These are phyloP conservation scores for Ridgeia piscesae DNA, from an alignment of 1,140 invertebrate species.

Conservation along the genomic window DNA sequence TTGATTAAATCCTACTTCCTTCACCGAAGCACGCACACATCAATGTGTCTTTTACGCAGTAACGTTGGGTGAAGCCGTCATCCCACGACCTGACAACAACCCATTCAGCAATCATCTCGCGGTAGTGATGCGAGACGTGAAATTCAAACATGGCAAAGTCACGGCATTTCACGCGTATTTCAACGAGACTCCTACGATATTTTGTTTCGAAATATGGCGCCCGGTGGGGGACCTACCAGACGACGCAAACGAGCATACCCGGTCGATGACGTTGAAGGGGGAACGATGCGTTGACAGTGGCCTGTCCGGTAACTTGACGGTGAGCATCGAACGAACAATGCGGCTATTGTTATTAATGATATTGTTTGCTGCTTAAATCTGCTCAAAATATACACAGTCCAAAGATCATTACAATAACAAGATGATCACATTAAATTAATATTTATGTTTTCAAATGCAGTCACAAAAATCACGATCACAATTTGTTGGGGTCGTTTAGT, in stretches of 20 bases:
- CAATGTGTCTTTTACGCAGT: background rate
- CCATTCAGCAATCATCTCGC: background rate
- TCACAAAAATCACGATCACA: too few relatives aligned
- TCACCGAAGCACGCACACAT: background rate
- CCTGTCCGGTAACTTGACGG: background rate
- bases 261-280: background rate
- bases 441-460: too few relatives aligned
- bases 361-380: background rate
- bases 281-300: background rate
- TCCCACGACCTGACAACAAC: background rate
- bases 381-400: background rate
- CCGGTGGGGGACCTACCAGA: background rate
- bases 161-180: background rate
- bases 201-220: slow-evolving; percentile 14
- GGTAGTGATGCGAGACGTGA: background rate
- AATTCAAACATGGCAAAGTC: background rate
- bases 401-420: background rate
- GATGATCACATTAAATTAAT: too few relatives aligned
- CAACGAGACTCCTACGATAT: slow-evolving; percentile 9
- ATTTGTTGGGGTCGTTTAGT: too few relatives aligned
- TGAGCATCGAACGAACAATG: background rate
- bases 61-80: background rate
- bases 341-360: background rate
- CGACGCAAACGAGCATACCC: background rate
- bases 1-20: background rate